Base-by-base conservation (phyloP, 2,113 vertebrate genomes). In the Odontophorus gujanensis region DNA sequence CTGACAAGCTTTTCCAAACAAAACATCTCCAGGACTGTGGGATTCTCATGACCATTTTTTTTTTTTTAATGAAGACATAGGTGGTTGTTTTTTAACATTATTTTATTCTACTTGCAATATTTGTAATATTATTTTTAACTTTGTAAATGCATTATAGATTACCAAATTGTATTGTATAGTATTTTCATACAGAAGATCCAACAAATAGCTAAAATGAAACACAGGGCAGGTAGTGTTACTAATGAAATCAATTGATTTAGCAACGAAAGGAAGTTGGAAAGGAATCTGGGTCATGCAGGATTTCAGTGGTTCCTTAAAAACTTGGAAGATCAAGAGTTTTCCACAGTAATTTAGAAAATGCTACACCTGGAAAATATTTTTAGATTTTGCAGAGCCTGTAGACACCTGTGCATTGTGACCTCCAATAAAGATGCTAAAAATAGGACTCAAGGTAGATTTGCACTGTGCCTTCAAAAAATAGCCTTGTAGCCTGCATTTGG, bases 241-340 rank as follows among this genome's bases (percentile, higher is more conserved):
- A 67, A 73, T 69, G 69, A 45, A 20, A 25, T 63, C 36, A 25
- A 25, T 51, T 67, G 48, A 83, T 76, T 22, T 38, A 14, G 18
- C 17, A 32, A 38, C 7, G 1, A 80, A 80, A 45, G 63, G 26
- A 36, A 61, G 6, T 26, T 19, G 26, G 25, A 69, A 78, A 59
- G 91, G 1, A 38, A 30, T 21, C 7, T 0, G 1, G 4, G 50
- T 12, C 19, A 4, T 1, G 25, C 15, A 34, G 43, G 20, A 19
- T 32, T 68, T 50, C 47, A 69, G 7, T 19, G 7, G 7, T 2
- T 83, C 16, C 59, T 67, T 71, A 78, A 45, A 66, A 89, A 48
- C 1, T 9, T 40, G 17, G 7, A 24, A 12, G 50, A 22, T 58
- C 6, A 3, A 1, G 22, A 34, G 18, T 14, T 85, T 69, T 50